A percentile compares a stretch with the other conserved stretches of the same genome.
phyloP scores from a whole-genome alignment of 2,113 vertebrate species.

The Lamprologus tigripictilis region DNA sequence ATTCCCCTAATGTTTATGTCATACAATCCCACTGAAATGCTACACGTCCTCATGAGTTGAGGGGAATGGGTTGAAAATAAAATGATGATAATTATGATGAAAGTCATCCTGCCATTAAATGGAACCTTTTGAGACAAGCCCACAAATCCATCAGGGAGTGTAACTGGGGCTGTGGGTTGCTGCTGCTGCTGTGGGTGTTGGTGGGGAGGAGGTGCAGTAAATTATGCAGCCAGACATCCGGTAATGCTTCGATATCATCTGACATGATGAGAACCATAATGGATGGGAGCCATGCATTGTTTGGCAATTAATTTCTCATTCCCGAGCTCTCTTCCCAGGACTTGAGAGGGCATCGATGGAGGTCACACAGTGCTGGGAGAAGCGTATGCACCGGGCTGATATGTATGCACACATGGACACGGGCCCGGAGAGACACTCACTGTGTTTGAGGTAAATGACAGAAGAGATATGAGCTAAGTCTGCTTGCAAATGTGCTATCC shows the following conservation, averaged over 20 bases:
- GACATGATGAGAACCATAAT: conserved; percentile 85
- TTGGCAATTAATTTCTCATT: conserved; percentile 86
- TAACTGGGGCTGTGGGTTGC: not conserved
- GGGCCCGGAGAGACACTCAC: not conserved
- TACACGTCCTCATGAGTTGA: not conserved
- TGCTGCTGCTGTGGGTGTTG: not conserved
- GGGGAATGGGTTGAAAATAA: conserved; percentile 1
- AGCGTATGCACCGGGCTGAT: conserved; percentile 8
- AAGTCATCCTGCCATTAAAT: conserved; percentile 64
- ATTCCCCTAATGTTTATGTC: not conserved
- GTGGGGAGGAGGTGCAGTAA: conserved; percentile 58
- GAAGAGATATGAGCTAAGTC: not conserved
- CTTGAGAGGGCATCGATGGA: conserved; percentile 78
- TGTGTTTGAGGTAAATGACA: conserved; percentile 38
- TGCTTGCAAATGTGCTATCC: not conserved
- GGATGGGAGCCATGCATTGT: conserved; percentile 81
- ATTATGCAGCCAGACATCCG: conserved; percentile 78
- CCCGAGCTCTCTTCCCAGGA: conserved; percentile 62
- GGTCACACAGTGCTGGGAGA: conserved; percentile 72
- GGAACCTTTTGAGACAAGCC: conserved; percentile 60
- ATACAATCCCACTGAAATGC: not conserved
- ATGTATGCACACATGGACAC: conserved; percentile 29
- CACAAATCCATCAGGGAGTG: conserved; percentile 62
- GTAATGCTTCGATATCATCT: conserved; percentile 81
- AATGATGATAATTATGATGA: conserved; percentile 29